These are phyloP conservation scores for Arctocebus calabarensis DNA, from an alignment of 2,797 vertebrate genomes.

Conservation along the genomic window DNA sequence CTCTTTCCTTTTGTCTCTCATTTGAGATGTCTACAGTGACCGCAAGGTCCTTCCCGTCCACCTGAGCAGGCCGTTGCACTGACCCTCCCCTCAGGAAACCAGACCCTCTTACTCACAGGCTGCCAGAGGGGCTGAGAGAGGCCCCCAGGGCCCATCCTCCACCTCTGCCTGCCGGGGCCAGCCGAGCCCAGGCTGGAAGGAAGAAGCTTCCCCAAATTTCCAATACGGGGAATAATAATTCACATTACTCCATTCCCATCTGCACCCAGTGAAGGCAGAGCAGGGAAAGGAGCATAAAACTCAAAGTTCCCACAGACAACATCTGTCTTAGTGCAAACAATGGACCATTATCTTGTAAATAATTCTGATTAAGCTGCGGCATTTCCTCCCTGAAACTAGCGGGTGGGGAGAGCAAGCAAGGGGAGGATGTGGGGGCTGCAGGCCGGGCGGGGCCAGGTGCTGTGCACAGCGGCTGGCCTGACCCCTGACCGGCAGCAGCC, in stretches of 20 bases:
- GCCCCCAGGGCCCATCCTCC: neutral
- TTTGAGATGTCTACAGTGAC: slow-evolving; percentile 52
- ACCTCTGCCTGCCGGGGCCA: neutral
- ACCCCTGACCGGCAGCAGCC: neutral
- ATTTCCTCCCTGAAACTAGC: slow-evolving; percentile 86
- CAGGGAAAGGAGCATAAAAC: slow-evolving; percentile 87
- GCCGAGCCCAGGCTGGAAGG: neutral
- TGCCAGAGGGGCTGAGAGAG: neutral
- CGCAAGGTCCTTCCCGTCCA: slow-evolving; percentile 56
- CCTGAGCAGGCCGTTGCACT: neutral
- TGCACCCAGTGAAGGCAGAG: slow-evolving; percentile 86
- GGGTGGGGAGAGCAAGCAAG: slow-evolving; percentile 78
- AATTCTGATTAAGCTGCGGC: slow-evolving; percentile 91
- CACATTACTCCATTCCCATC: slow-evolving; percentile 87
- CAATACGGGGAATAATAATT: slow-evolving; percentile 80
- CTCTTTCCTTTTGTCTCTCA: neutral
- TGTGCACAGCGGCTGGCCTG: slow-evolving; percentile 65
- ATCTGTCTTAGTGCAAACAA: slow-evolving; percentile 91
- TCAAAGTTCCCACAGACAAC: slow-evolving; percentile 91
- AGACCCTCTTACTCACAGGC: slow-evolving; percentile 45
- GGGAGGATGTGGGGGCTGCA: slow-evolving; percentile 72
- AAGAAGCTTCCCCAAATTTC: slow-evolving; percentile 74
- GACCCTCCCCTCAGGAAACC: neutral
- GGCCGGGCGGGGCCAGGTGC: slow-evolving; percentile 75
- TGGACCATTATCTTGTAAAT: slow-evolving; percentile 92